phyloP scores from a whole-genome alignment of 2,797 vertebrate genomes.

The Smutsia gigantea region DNA sequence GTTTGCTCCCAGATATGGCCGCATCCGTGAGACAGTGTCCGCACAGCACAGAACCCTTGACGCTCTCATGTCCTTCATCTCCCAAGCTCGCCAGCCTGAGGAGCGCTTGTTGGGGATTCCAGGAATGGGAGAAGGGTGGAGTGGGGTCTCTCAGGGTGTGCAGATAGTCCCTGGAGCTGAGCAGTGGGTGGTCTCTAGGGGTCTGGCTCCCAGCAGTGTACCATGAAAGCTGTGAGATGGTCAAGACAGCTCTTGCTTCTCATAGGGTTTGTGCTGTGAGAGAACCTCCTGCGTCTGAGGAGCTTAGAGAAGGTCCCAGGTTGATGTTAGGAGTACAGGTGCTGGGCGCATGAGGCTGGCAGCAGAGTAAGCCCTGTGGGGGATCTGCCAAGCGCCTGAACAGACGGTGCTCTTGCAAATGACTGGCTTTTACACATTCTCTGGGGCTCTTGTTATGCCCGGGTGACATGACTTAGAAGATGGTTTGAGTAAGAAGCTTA shows the following conservation, averaged over 20 bases:
- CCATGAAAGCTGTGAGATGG: neutral
- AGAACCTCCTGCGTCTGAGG: fast-evolving
- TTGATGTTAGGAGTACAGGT: neutral
- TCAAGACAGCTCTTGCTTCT: neutral
- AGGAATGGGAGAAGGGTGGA: too few relatives aligned
- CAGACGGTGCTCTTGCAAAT: fast-evolving
- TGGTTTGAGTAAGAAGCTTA: neutral
- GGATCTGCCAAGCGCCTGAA: neutral
- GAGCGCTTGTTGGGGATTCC: neutral
- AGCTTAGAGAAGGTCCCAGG: too few relatives aligned
- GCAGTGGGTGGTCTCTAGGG: neutral
- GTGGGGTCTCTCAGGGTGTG: neutral
- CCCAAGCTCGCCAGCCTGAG: fast-evolving
- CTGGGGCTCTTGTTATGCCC: fast-evolving
- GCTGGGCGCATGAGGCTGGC: fast-evolving
- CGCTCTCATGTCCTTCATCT: neutral
- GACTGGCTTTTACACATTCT: neutral
- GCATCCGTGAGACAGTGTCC: neutral
- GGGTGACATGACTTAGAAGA: too few relatives aligned
- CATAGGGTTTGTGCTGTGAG: neutral
- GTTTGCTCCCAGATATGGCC: neutral
- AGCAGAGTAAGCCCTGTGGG: fast-evolving
- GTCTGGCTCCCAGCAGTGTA: neutral
- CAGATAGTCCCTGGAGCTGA: neutral
- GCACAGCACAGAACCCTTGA: neutral